Evolutionary conservation across 2,113 vertebrate genomes (phyloP).

Genomic region (Elaphurus davidianus): DNA sequence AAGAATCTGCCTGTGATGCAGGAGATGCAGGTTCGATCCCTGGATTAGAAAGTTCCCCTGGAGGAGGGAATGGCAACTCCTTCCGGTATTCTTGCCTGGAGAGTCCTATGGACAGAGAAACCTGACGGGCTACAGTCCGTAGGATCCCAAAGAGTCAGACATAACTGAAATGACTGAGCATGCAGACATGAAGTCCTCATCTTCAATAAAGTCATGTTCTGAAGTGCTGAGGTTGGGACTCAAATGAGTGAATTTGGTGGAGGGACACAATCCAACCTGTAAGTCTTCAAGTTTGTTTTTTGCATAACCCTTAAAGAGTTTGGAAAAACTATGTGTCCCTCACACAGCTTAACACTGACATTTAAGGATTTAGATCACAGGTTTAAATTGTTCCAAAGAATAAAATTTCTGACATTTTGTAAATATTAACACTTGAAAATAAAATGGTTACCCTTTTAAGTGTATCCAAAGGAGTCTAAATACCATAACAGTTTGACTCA

Average conservation of each 20-base stretch:
- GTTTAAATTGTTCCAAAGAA: background rate
- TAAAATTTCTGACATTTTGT: background rate
- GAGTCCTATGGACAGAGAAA: background rate
- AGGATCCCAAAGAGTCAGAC: background rate
- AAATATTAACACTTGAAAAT: constrained; percentile 15
- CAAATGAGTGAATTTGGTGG: background rate
- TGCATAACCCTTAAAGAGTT: background rate
- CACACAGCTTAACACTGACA: background rate
- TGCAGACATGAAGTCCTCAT: background rate
- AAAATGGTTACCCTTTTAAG: background rate
- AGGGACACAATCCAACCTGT: background rate
- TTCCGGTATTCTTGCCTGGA: background rate
- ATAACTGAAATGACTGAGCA: background rate
- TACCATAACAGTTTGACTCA: background rate
- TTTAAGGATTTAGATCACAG: background rate
- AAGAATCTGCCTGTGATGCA: background rate
- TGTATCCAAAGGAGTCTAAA: background rate
- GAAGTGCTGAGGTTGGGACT: background rate
- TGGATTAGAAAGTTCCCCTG: background rate
- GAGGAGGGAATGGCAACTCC: background rate
- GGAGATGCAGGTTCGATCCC: background rate
- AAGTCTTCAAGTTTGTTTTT: background rate
- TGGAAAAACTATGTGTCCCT: background rate
- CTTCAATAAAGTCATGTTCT: background rate
- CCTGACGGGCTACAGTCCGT: background rate